Conservation (phyloP, 2,888 invertebrate genomes). For the Macaria notata region DNA sequence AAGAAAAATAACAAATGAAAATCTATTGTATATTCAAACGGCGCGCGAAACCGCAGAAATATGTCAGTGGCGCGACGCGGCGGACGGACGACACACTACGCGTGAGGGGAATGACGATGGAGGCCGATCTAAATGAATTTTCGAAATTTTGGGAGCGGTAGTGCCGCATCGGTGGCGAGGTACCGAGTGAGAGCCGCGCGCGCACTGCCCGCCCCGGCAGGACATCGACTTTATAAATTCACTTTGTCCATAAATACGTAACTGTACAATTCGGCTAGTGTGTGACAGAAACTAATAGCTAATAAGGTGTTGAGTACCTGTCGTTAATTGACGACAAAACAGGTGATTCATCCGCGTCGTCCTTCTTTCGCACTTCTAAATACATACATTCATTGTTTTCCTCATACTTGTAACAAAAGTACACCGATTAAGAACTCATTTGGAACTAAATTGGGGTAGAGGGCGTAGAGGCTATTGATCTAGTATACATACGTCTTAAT, state of each 20-base stretch:
- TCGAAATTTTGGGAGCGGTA: conserved; percentile 68
- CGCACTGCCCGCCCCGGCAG: conserved; percentile 43
- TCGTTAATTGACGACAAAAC: conserved; percentile 27
- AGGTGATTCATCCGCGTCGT: conserved; percentile 18
- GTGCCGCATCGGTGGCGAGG: conserved; percentile 64
- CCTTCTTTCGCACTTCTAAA: conserved; percentile 9
- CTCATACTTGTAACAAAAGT: neutral
- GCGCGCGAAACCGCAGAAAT: conserved; percentile 76
- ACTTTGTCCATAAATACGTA: conserved; percentile 70
- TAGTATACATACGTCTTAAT: no score
- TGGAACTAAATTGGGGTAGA: no score
- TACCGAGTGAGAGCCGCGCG: conserved; percentile 65
- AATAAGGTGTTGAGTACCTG: conserved; percentile 16
- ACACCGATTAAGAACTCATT: no score
- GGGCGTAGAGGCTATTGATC: no score
- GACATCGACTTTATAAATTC: conserved; percentile 80
- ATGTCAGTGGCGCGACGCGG: conserved; percentile 79
- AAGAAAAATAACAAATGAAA: conserved; percentile 54
- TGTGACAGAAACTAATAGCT: conserved; percentile 30
- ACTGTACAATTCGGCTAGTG: conserved; percentile 60
- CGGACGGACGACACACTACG: conserved; percentile 71
- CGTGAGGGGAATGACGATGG: conserved; percentile 66
- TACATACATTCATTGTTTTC: neutral
- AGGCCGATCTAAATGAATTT: conserved; percentile 57
- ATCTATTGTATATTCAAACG: conserved; percentile 76